These are phyloP conservation scores for Lindbergichthys nudifrons DNA, from an alignment of 2,797 vertebrate genomes.

Conservation along the genomic window DNA sequence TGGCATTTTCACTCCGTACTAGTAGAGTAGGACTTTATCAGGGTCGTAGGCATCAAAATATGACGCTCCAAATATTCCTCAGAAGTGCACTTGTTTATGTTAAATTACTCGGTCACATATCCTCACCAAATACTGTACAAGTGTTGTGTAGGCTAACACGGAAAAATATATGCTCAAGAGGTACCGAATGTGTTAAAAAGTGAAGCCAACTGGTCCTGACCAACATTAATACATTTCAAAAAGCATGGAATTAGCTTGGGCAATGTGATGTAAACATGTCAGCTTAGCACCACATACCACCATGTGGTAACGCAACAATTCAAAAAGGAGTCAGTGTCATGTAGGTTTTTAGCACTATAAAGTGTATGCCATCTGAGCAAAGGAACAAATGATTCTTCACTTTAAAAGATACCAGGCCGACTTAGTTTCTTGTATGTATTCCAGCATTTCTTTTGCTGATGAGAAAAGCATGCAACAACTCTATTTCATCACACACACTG, in stretches of 20 bases:
- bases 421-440: neutral
- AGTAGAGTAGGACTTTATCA: too few relatives aligned
- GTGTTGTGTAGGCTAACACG: too few relatives aligned
- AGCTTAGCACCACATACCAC: neutral
- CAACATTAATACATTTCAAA: too few relatives aligned
- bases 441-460: neutral
- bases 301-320: neutral
- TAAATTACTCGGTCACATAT: too few relatives aligned
- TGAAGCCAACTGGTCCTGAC: too few relatives aligned
- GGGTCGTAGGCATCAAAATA: too few relatives aligned
- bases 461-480: neutral
- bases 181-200: too few relatives aligned
- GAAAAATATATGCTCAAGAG: too few relatives aligned
- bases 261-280: neutral
- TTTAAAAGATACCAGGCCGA: neutral
- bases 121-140: too few relatives aligned
- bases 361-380: neutral
- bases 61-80: too few relatives aligned
- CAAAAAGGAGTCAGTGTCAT: neutral
- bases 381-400: neutral
- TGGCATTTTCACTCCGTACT: too few relatives aligned
- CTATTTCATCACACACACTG: constrained; percentile 2
- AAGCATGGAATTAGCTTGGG: neutral
- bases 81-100: too few relatives aligned
- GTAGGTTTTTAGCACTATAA: neutral